Conservation (phyloP, 1,140 invertebrate genomes). For the Drosophila insularis region DNA sequence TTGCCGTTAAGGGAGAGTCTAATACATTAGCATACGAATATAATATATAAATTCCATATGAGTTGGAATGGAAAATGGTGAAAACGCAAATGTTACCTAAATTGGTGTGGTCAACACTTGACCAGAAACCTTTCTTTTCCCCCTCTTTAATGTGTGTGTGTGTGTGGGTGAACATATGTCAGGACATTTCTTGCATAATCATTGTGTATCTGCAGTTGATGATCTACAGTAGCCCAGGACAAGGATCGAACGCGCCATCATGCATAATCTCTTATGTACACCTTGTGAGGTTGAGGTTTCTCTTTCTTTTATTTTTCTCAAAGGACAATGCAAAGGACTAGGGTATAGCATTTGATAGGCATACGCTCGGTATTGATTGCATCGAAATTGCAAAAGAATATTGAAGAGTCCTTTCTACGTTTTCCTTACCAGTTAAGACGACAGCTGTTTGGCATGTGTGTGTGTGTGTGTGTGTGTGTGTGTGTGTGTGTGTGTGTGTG, state of each 20-base stretch:
- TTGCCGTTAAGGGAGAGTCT: not conserved
- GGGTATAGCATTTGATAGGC: constrained; percentile 39
- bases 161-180: constrained; percentile 12
- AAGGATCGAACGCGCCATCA: constrained; percentile 43
- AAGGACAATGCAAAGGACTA: constrained; percentile 27
- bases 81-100: constrained; percentile 24
- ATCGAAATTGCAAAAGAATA: constrained; percentile 58
- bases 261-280: constrained; percentile 66
- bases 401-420: constrained; percentile 18
- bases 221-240: constrained; percentile 41
- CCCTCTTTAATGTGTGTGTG: not conserved
- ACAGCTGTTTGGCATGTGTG: constrained; percentile 49
- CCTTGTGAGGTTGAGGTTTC: constrained; percentile 31
- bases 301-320: no score
- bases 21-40: constrained; percentile 18
- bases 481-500: constrained; percentile 1
- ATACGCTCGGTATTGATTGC: constrained; percentile 35
- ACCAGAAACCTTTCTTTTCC: constrained; percentile 28
- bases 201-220: constrained; percentile 30
- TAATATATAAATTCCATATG: constrained; percentile 4
- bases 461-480: constrained; percentile 3
- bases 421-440: constrained; percentile 12
- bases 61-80: constrained; percentile 32
- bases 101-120: constrained; percentile 52
- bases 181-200: constrained; percentile 47